Conservation (phyloP, 2,113 vertebrate genomes). For the Trematocara stigmaticum region DNA sequence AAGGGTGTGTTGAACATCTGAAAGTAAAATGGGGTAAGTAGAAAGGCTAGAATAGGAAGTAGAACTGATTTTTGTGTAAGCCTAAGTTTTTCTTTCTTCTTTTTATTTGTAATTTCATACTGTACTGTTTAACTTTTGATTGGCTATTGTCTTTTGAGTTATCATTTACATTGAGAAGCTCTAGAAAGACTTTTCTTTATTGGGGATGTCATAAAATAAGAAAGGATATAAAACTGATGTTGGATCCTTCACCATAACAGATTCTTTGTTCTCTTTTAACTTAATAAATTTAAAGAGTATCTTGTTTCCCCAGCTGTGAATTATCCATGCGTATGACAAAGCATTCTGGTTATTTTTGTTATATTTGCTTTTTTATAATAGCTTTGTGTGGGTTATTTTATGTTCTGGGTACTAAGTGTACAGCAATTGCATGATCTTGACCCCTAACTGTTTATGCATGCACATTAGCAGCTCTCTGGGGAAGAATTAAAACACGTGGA, state of each 20-base stretch:
- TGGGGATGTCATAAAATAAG: background rate
- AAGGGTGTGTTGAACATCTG: background rate
- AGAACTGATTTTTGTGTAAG: background rate
- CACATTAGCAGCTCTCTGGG: background rate
- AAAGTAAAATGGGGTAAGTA: background rate
- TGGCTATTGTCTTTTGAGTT: background rate
- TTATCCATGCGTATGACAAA: background rate
- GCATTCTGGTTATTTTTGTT: background rate
- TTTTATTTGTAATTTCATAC: background rate
- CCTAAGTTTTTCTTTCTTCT: background rate
- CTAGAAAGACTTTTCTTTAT: background rate
- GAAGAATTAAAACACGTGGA: background rate
- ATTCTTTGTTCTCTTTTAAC: conserved; percentile 8
- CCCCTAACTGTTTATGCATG: background rate
- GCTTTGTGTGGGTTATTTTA: background rate
- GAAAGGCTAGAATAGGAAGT: background rate
- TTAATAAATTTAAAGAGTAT: background rate
- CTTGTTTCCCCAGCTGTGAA: background rate
- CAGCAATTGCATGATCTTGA: background rate
- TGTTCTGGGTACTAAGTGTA: background rate
- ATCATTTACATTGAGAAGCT: background rate
- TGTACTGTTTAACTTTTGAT: background rate
- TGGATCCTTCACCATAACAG: background rate
- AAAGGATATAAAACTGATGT: background rate
- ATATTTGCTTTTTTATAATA: background rate